Percentiles rank a stretch among this genome's conserved stretches.
phyloP scores from a whole-genome alignment of 2,797 vertebrate genomes.

The Gambelia wislizenii region DNA sequence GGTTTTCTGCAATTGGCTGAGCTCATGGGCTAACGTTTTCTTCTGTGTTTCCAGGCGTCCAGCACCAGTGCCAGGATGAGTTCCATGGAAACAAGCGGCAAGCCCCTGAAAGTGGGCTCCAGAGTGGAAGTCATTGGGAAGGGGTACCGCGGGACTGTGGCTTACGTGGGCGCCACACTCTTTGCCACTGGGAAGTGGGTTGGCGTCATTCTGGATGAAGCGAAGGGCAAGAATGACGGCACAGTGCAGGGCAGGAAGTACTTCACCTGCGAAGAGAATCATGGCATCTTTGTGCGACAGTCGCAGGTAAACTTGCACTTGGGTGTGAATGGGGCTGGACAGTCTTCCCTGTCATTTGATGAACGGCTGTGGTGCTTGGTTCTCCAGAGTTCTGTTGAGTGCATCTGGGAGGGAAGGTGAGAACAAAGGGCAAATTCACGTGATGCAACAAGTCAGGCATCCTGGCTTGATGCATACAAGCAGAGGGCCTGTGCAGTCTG shows the following conservation, averaged over 20 bases:
- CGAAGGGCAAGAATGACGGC: constrained; percentile 97
- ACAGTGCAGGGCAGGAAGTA: constrained; percentile 95
- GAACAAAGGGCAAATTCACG: not conserved
- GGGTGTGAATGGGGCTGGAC: fast-evolving
- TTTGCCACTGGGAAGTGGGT: constrained; percentile 98
- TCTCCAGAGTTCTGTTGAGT: not conserved
- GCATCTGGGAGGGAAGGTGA: not conserved
- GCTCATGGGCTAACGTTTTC: fast-evolving
- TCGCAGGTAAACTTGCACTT: constrained; percentile 85
- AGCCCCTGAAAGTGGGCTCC: constrained; percentile 91
- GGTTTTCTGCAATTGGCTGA: not conserved
- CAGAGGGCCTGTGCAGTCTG: too few species aligned
- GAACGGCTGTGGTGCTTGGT: fast-evolving
- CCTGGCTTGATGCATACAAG: not conserved
- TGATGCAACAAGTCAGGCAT: not conserved
- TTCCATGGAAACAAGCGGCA: constrained; percentile 82
- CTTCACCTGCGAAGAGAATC: constrained; percentile 95
- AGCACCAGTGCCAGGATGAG: constrained; percentile 91
- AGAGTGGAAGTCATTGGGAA: constrained; percentile 95
- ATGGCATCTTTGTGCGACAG: constrained; percentile 96
- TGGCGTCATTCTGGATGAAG: constrained; percentile 94
- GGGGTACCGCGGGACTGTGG: constrained; percentile 90
- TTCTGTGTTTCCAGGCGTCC: constrained; percentile 77
- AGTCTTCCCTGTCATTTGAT: fast-evolving
- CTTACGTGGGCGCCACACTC: constrained; percentile 94